Base-by-base conservation (phyloP, 2,797 vertebrate genomes). In the Petrocephalus sullivani region DNA sequence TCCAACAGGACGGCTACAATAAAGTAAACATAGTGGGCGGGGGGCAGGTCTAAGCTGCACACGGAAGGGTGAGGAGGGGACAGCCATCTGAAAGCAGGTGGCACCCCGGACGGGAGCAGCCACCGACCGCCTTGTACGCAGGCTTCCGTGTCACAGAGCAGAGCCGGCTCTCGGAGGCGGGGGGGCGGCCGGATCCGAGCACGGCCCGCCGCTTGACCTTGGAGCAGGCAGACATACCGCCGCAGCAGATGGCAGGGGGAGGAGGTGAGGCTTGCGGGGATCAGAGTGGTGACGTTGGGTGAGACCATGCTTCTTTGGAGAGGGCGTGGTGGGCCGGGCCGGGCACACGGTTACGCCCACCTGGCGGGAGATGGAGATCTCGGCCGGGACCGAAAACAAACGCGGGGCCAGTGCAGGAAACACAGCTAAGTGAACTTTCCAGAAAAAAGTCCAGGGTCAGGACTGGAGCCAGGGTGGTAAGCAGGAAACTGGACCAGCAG, bases 401-500 rank as follows among this genome's bases (percentile, higher is more conserved):
- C 23, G 4, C 9, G 49, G 49, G 60, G 9, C 23, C 23, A 12
- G 61, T 28, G 21, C 28, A 23, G 23, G 61, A 28, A 23, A 64
- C 9, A 12, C 61, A 10, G 23, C 61, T 64, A 64, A 64, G 21
- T 9, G 23, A 64, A 28, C 23, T 28, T 64, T 28, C 61, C 7
- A 2, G 61, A 28, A 28, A 28, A 9, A 64, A 21, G 21, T 21
- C 60, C 3, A 9, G 9, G 9, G 28, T 28, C 23, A 9, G 61
- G 3, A 75, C 12, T 4, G 3, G 28, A 12, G 33, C 33, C 14
- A 19, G 81, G 90, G 90, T 91, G 92, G 92, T 89, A 90, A 90
- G 86, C 86, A 88, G 85, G 85, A 93, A 94, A 93, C 91, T 93
- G 91, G 92, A 91, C 90, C 85, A 5, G 33, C 33, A 87, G 86